phyloP scores from a whole-genome alignment of 1,140 invertebrate genomes.

The Schlechtendalia chinensis region DNA sequence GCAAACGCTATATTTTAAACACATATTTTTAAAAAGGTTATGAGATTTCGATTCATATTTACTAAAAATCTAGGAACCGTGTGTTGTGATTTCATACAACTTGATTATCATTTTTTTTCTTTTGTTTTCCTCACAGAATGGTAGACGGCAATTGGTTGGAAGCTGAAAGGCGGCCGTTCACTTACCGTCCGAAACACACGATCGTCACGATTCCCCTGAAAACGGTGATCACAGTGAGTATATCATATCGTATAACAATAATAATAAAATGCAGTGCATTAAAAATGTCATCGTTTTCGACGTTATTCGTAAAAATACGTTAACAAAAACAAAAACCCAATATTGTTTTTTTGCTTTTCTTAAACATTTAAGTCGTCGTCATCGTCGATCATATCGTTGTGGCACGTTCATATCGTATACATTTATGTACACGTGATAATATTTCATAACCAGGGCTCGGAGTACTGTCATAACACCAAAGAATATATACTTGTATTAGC shows the following conservation, averaged over 20 bases:
- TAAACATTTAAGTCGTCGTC: slow-evolving; percentile 9
- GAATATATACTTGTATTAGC: too few relatives aligned
- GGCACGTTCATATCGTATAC: too few relatives aligned
- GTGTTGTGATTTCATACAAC: too few relatives aligned
- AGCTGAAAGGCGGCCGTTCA: slow-evolving; percentile 34
- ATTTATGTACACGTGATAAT: too few relatives aligned
- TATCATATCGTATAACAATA: not conserved
- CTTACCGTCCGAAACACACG: slow-evolving; percentile 41
- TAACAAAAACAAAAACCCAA: slow-evolving; percentile 14
- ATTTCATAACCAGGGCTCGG: too few relatives aligned
- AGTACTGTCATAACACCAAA: too few relatives aligned
- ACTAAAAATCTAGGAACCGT: too few relatives aligned
- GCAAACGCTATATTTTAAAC: too few relatives aligned
- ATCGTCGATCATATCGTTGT: not conserved
- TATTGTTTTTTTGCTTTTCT: slow-evolving; percentile 8
- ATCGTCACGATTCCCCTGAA: slow-evolving; percentile 46
- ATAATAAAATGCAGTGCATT: not conserved
- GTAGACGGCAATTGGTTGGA: slow-evolving; percentile 39
- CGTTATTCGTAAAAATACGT: too few relatives aligned
- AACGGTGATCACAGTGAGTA: slow-evolving; percentile 39
- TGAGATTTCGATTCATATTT: too few relatives aligned
- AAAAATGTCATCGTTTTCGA: not conserved
- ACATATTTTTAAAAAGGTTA: too few relatives aligned
- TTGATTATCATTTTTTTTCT: too few relatives aligned
- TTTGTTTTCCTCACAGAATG: slow-evolving; percentile 18